Base-by-base conservation (phyloP, 2,888 invertebrate species). In the Elysia crispata region DNA sequence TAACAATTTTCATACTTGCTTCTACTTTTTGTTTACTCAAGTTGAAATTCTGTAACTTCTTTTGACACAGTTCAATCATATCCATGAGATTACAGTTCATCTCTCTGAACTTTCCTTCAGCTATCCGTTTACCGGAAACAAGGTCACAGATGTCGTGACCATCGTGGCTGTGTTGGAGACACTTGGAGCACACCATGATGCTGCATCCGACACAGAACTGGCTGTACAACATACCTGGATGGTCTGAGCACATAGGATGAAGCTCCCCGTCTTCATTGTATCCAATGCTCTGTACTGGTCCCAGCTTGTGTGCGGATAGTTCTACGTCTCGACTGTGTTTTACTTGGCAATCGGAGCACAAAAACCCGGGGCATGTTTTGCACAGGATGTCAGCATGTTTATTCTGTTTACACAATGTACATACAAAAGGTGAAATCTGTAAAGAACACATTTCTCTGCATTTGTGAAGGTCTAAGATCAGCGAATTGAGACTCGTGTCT, bases 371-470 rank as follows among this genome's bases (percentile, higher is more conserved):
- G 25, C 80, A 80, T 15, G 33, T 30, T 1, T 20, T n/a, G 25
- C 80, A 80, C 31, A 49, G 70, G 0, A 28, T 41, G 0, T 23
- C n/a, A 0, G 76, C 76, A 31, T 76, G 30, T 23, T 64, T 60
- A 11, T 18, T 49, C n/a, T 49, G 49, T 11, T 15, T n/a, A 33
- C 80, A 80, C 0, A 49, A 0, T 0, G 76, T 76, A 54, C 80
- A 80, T n/a, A 33, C 30, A 69, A 80, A 80, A 0, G 80, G 76
- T 25, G 54, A n/a, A 20, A 60, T 18, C 1, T 74, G 62, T 23
- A 23, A 28, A 25, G 64, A n/a, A 1, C 33, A 11, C 67, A 79
- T 41, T 60, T 75, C 31, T 20, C 20, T 5, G 28, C 50, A 66
- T 31, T 41, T 31, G 3, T 5, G 20, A 3, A 25, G 0, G 30